Evolutionary conservation across 1,140 invertebrate genomes (phyloP).

Genomic region (Brachionus sp.): DNA sequence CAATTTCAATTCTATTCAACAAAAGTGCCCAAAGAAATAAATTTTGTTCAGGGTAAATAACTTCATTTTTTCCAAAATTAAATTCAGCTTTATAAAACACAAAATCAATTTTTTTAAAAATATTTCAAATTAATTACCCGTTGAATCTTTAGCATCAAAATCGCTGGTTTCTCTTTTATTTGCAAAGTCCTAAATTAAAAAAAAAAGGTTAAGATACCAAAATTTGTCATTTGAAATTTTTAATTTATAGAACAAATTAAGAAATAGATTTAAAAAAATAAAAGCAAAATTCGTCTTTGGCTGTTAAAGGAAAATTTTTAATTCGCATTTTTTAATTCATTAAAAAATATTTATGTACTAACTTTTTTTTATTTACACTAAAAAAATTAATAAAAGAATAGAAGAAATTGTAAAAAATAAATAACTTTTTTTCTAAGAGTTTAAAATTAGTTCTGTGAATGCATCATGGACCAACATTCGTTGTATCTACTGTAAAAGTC

Average conservation of each 20-base stretch:
- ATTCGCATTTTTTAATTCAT: no score
- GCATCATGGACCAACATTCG: no score
- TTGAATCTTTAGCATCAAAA: constrained; percentile 26
- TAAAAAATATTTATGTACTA: no score
- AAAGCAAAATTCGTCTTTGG: neutral
- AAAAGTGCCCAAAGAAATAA: constrained; percentile 57
- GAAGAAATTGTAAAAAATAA: no score
- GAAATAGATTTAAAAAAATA: neutral
- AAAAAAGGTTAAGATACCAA: neutral
- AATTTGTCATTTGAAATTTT: neutral
- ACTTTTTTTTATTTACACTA: no score
- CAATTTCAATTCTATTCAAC: constrained; percentile 53
- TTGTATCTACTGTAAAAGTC: no score
- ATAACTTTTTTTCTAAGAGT: no score
- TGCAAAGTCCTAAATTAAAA: constrained; percentile 12
- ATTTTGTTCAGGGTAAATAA: constrained; percentile 53
- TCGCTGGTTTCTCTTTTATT: constrained; percentile 40
- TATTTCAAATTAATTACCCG: neutral
- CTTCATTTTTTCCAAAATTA: constrained; percentile 45
- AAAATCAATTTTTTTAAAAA: neutral
- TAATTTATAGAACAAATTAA: neutral
- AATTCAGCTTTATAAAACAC: neutral
- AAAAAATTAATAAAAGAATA: no score
- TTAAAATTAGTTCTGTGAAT: no score
- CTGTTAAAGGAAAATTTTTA: no score